Evolutionary conservation across 2,113 vertebrate species (phyloP), one percentile per base, ranked within the genome.

Genomic region (Anguilla rostrata): DNA sequence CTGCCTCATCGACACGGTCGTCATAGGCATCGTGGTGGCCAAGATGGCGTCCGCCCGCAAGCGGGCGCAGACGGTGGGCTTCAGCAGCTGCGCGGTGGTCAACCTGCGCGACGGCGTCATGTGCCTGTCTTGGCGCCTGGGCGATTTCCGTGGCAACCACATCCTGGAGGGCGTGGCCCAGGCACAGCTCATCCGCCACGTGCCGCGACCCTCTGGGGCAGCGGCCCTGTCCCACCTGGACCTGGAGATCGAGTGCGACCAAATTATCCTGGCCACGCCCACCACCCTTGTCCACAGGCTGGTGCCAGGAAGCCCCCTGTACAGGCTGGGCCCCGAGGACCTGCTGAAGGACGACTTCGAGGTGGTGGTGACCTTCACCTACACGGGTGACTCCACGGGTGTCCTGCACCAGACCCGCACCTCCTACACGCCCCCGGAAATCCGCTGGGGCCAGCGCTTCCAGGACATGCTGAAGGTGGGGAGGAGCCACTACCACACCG

Each of bases 11-110:
- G 97, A 99, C 83, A 99, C 98, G 14, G 98, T 99, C 85, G 96
- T 99, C 85, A 98, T 99, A 0, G 98, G 98, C 0, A 97, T 98
- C 0, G 97, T 96, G 0, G 91, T 99, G 75, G 96, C 98, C 82
- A 99, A 99, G 88, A 99, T 99, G 98, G 98, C 98, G 0, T 98
- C 98, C 0, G 98, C 98, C 3, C 92, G 97, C 0, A 98, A 98
- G 86, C 90, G 98, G 86, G 97, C 98, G 0, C 98, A 98, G 87
- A 99, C 97, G 0, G 96, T 99, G 26, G 96, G 98, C 0, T 99
- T 99, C 90, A 99, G 98, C 93, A 95, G 95, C 87, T 91, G 94
- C 0, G 98, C 98, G 0, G 96, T 98, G 1, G 92, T 99, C 0
- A 98, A 97, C 81, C 91, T 98, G 40, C 92, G 96, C 0, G 95